Percentiles rank a stretch among this genome's conserved stretches.
Conservation (phyloP, 2,797 vertebrate genomes). For the Sebastes kiyomatsui region DNA sequence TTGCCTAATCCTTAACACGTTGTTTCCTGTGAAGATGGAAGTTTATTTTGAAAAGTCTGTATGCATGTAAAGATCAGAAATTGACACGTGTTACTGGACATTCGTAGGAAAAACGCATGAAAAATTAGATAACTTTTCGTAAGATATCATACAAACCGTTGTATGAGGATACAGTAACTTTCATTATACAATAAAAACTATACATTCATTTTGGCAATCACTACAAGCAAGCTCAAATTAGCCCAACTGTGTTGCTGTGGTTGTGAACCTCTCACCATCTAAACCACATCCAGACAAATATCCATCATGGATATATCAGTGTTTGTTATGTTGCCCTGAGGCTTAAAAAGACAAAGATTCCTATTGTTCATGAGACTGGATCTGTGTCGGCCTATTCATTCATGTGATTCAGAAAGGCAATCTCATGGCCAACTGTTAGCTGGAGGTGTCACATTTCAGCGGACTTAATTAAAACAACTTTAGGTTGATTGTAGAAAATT, state of each 20-base stretch:
- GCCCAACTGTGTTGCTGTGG: not conserved
- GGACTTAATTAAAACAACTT: constrained; percentile 30
- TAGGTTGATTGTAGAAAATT: not conserved
- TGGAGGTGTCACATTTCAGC: constrained; percentile 58
- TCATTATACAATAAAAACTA: not conserved
- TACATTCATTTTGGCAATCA: not conserved
- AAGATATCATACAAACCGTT: no score
- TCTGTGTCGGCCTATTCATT: not conserved
- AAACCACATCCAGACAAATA: constrained; percentile 2
- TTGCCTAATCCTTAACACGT: no score
- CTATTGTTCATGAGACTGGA: not conserved
- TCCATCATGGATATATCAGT: not conserved
- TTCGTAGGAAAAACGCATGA: accelerated
- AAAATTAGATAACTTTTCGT: no score
- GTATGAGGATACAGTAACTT: not conserved
- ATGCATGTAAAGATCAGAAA: no score
- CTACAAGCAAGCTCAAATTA: not conserved
- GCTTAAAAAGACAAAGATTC: not conserved
- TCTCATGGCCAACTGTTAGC: constrained; percentile 17
- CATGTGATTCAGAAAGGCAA: not conserved
- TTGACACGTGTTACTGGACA: no score
- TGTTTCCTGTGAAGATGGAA: no score
- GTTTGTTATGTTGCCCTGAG: not conserved
- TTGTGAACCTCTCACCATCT: not conserved
- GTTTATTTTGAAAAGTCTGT: no score